phyloP scores from a whole-genome alignment of 2,113 vertebrate genomes.

The Morone chrysops region DNA sequence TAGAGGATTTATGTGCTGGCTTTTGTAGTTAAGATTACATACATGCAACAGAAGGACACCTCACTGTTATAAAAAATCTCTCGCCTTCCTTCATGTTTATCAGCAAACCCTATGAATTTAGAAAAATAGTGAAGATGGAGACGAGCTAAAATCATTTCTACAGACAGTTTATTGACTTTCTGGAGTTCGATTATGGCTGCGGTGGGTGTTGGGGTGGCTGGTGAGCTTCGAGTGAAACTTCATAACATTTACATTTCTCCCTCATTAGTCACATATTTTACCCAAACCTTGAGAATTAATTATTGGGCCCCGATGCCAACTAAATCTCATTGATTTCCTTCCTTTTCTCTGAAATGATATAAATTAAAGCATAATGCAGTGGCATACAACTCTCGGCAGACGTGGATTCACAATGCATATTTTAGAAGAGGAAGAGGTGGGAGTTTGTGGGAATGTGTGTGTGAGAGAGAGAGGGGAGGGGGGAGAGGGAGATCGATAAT shows the following conservation, averaged over 20 bases:
- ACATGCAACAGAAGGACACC: background rate
- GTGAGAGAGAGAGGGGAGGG: background rate
- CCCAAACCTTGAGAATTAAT: slow-evolving; percentile 80
- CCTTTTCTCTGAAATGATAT: slow-evolving; percentile 61
- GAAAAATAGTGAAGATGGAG: slow-evolving; percentile 19
- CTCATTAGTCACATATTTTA: slow-evolving; percentile 76
- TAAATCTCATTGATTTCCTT: slow-evolving; percentile 72
- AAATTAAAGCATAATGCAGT: slow-evolving; percentile 70
- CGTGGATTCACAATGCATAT: slow-evolving; percentile 66
- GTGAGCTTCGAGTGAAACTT: slow-evolving; percentile 52
- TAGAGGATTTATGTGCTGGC: background rate
- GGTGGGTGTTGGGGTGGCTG: background rate
- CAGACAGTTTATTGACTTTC: slow-evolving; percentile 59
- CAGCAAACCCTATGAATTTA: slow-evolving; percentile 28
- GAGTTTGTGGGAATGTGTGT: background rate
- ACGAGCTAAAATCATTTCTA: slow-evolving; percentile 32
- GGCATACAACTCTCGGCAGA: slow-evolving; percentile 40
- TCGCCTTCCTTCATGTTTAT: background rate
- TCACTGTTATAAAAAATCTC: background rate
- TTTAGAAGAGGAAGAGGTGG: slow-evolving; percentile 45
- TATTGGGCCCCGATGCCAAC: slow-evolving; percentile 51
- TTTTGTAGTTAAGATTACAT: background rate
- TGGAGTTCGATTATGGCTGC: slow-evolving; percentile 62
- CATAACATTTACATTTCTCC: slow-evolving; percentile 72
- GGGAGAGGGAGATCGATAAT: slow-evolving; percentile 50